A percentile compares a stretch with the other conserved stretches of the same genome.
Conservation (phyloP, 2,888 invertebrate species). For the Rapana venosa region DNA sequence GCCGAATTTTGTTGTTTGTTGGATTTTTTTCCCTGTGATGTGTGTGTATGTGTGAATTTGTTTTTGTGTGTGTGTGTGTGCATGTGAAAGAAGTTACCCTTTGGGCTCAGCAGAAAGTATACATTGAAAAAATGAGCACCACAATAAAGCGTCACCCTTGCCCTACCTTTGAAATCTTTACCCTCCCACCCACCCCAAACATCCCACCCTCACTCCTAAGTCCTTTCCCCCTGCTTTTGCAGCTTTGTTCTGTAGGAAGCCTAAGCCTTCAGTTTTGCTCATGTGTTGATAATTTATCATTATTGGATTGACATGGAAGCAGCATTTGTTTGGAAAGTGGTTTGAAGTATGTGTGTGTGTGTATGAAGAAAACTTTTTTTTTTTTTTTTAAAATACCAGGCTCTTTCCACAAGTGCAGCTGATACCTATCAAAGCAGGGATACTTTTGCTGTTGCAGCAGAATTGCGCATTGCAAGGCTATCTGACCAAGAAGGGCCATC, state of each 20-base stretch:
- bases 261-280: neutral
- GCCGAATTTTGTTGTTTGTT: too few relatives aligned
- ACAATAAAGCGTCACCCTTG: too few relatives aligned
- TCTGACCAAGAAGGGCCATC: constrained; percentile 27
- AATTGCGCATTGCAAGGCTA: neutral
- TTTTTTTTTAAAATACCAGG: neutral
- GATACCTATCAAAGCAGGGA: constrained; percentile 31
- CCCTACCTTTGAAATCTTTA: neutral
- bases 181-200: neutral
- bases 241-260: neutral
- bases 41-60: neutral
- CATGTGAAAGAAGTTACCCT: neutral
- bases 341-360: neutral
- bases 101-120: too few relatives aligned
- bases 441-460: constrained; percentile 17
- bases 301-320: neutral
- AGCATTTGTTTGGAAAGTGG: neutral
- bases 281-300: neutral
- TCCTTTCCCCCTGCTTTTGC: neutral
- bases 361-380: neutral
- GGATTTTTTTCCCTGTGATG: too few relatives aligned
- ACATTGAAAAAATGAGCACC: too few relatives aligned
- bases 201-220: neutral
- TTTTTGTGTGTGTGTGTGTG: neutral
- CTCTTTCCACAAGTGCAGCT: constrained; percentile 38